phyloP scores from a whole-genome alignment of 2,888 invertebrate genomes.

The Pocota personata region DNA sequence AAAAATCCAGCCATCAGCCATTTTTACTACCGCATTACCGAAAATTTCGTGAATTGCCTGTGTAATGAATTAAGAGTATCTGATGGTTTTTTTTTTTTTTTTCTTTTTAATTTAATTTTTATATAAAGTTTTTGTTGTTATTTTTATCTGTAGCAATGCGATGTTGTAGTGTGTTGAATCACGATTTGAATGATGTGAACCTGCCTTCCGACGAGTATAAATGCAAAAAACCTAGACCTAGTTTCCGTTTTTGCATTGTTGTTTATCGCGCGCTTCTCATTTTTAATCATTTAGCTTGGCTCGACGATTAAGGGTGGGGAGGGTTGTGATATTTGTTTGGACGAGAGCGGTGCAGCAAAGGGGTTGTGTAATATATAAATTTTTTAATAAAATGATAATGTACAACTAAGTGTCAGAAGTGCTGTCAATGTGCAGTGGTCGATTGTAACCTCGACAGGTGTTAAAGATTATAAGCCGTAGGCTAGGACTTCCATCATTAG shows the following conservation, averaged over 20 bases:
- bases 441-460: constrained; percentile 34
- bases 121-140: constrained; percentile 38
- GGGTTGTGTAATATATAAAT: constrained; percentile 43
- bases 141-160: constrained; percentile 42
- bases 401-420: constrained; percentile 42
- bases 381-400: constrained; percentile 24
- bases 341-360: constrained; percentile 28
- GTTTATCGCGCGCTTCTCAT: constrained; percentile 70
- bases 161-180: constrained; percentile 54
- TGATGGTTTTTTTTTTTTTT: constrained; percentile 39
- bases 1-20: constrained; percentile 30
- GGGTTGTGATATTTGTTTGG: not conserved
- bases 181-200: constrained; percentile 70
- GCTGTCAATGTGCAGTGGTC: constrained; percentile 16
- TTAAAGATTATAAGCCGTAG: constrained; percentile 20
- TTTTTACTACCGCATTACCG: constrained; percentile 72
- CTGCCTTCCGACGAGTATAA: constrained; percentile 66
- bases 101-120: constrained; percentile 29
- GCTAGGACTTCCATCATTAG: constrained; percentile 38
- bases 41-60: constrained; percentile 69
- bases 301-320: not conserved
- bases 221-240: constrained; percentile 74
- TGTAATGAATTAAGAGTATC: constrained; percentile 57
- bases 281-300: constrained; percentile 65
- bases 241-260: constrained; percentile 73